Percentiles rank a stretch among this genome's conserved stretches.
These are phyloP conservation scores for Eptatretus burgeri DNA, from an alignment of 2,113 vertebrate species.

Conservation along the genomic window DNA sequence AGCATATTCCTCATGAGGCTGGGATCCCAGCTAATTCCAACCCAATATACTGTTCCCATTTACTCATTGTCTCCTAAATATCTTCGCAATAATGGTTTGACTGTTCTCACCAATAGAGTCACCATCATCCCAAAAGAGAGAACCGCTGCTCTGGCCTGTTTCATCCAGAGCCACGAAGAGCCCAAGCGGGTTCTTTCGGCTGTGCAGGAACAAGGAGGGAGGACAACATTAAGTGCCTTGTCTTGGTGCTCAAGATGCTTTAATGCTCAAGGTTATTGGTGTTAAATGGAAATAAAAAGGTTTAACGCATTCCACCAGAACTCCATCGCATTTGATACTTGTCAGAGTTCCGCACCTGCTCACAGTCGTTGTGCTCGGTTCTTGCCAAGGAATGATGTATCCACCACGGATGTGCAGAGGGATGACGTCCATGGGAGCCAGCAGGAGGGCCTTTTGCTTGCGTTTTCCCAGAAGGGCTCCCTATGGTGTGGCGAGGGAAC, in stretches of 20 bases:
- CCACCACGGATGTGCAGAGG: constrained; percentile 4
- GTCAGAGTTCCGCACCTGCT: background rate
- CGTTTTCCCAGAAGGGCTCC: background rate
- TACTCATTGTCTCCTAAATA: no score
- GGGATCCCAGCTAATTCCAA: no score
- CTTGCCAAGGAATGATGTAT: background rate
- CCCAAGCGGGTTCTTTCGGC: background rate
- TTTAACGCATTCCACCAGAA: no score
- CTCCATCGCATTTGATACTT: no score
- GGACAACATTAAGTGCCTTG: no score
- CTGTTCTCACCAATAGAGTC: background rate
- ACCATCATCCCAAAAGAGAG: constrained; percentile 2
- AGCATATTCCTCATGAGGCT: no score
- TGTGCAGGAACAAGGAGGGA: background rate
- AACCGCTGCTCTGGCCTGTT: background rate
- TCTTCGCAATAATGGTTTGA: no score
- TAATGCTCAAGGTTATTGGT: no score
- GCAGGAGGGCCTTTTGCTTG: background rate
- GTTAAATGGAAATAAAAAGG: no score
- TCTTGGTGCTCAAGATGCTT: no score
- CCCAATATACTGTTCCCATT: no score
- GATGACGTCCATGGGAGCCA: background rate
- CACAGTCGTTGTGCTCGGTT: background rate
- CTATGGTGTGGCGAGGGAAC: background rate
- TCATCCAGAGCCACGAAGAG: background rate